phyloP scores from a whole-genome alignment of 2,797 vertebrate species.

The Parauchenoglanis ngamensis region DNA sequence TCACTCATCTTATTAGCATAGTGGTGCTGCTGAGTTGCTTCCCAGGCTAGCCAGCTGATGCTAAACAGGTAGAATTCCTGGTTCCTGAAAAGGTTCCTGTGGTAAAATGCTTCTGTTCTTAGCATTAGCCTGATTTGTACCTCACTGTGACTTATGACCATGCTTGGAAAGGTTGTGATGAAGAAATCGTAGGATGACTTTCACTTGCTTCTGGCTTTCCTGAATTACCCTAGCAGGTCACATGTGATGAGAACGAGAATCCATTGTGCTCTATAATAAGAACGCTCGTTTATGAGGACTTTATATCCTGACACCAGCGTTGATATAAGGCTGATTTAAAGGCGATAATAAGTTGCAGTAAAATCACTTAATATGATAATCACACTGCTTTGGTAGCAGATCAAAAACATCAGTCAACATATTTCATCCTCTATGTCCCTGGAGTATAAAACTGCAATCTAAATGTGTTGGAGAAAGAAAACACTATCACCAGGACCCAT shows the following conservation, averaged over 20 bases:
- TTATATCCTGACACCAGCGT: neutral
- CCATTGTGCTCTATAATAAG: neutral
- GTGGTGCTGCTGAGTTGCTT: neutral
- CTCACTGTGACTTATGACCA: neutral
- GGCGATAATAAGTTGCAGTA: slow-evolving; percentile 17
- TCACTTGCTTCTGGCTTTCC: neutral
- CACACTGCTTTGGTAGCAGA: neutral
- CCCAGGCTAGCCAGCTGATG: neutral
- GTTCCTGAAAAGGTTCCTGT: neutral
- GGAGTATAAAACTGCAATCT: neutral
- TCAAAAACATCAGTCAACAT: slow-evolving; percentile 10
- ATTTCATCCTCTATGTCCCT: neutral
- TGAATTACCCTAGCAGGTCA: neutral
- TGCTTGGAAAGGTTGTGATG: neutral
- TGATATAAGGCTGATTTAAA: neutral
- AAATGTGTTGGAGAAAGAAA: slow-evolving; percentile 10
- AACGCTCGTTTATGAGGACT: neutral
- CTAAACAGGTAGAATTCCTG: neutral
- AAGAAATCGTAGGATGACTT: neutral
- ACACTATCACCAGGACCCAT: slow-evolving; percentile 20
- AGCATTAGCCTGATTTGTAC: neutral
- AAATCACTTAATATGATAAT: slow-evolving; percentile 23
- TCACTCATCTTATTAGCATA: neutral
- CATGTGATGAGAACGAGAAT: neutral
- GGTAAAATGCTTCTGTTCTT: neutral